Percentiles rank a stretch among this genome's conserved stretches.
phyloP scores from a whole-genome alignment of 2,113 vertebrate species.

The Muntiacus reevesi region DNA sequence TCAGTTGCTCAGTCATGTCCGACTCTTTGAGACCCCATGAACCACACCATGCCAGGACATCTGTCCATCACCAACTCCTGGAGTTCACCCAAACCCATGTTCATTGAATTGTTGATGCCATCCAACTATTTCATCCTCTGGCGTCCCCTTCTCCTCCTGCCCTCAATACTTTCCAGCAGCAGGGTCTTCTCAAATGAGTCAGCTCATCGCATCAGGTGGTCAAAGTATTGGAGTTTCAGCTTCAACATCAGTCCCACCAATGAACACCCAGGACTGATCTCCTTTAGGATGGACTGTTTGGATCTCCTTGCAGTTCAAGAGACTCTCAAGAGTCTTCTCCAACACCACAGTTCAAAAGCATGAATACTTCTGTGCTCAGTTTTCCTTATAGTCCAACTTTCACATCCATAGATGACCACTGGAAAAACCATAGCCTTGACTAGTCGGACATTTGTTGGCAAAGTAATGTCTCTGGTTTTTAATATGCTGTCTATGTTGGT shows the following conservation, averaged over 20 bases:
- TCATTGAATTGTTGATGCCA: background rate
- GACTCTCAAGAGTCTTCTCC: background rate
- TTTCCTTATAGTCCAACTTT: background rate
- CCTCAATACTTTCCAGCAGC: background rate
- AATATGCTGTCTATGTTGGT: background rate
- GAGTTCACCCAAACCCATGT: background rate
- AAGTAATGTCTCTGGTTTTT: background rate
- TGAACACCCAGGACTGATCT: background rate
- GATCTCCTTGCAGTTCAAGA: background rate
- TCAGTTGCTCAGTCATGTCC: accelerated
- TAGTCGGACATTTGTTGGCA: accelerated
- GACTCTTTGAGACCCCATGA: accelerated
- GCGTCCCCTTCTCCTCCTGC: background rate
- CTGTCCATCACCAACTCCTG: background rate
- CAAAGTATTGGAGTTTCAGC: background rate
- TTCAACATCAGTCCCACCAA: background rate
- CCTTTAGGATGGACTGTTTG: background rate
- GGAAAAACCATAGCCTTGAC: background rate
- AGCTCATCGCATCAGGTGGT: background rate
- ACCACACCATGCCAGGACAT: accelerated
- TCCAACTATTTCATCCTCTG: background rate
- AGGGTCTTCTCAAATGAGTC: background rate
- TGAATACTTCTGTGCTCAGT: background rate
- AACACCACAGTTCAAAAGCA: background rate
- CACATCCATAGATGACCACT: background rate